phyloP scores from a whole-genome alignment of 2,797 vertebrate species.

The Prionace glauca region DNA sequence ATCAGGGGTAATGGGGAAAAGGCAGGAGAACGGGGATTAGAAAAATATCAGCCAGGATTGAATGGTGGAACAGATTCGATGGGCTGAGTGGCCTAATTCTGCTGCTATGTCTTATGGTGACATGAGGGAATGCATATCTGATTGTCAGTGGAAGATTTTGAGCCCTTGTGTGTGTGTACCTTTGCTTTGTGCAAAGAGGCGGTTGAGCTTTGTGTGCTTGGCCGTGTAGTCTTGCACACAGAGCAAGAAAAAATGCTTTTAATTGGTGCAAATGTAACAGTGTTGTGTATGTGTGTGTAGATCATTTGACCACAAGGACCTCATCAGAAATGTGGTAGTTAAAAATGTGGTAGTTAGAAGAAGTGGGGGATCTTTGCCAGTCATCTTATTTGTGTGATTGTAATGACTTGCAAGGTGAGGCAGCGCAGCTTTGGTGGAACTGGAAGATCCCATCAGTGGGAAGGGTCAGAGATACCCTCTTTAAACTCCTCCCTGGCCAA shows the following conservation, averaged over 20 bases:
- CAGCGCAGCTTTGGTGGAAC: too few species aligned
- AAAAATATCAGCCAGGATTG: too few species aligned
- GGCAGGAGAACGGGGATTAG: too few species aligned
- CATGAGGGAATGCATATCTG: neutral
- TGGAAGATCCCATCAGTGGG: too few species aligned
- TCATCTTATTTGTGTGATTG: neutral
- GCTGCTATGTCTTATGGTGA: too few species aligned
- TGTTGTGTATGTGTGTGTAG: neutral
- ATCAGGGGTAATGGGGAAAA: too few species aligned
- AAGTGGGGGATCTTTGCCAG: neutral
- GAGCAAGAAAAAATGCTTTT: neutral
- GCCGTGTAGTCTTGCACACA: neutral
- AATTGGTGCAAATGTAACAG: neutral
- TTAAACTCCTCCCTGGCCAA: neutral
- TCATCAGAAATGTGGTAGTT: neutral
- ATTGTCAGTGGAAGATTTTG: neutral
- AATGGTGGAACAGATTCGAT: too few species aligned
- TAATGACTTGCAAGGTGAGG: neutral
- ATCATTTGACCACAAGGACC: neutral
- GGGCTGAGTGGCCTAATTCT: too few species aligned
- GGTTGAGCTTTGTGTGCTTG: neutral
- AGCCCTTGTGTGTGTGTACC: neutral
- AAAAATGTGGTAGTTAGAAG: neutral
- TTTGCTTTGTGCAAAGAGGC: neutral
- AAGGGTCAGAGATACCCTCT: neutral